Conservation (phyloP, 1,140 invertebrate genomes). For the Protaetia brevitarsis region DNA sequence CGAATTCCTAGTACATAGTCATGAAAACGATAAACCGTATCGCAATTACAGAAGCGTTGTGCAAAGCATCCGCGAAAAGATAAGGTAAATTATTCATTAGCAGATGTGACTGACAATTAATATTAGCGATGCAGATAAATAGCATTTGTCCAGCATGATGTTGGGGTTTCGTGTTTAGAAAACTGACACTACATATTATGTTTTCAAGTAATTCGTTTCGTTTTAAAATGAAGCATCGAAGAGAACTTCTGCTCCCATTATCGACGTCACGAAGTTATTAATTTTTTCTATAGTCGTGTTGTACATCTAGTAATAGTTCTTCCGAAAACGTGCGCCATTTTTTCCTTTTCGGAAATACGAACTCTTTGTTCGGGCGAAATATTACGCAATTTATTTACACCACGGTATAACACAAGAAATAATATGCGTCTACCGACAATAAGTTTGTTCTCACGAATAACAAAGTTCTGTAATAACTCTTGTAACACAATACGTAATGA, state of each 20-base stretch:
- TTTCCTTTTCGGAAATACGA: not conserved
- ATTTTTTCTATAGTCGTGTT: not conserved
- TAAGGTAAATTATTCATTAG: not conserved
- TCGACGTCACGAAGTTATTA: not conserved
- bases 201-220: not conserved
- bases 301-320: too few relatives aligned
- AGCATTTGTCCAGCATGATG: not conserved
- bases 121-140: not conserved
- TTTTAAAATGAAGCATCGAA: not conserved
- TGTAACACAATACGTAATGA: conserved; percentile 11
- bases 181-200: not conserved
- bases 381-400: not conserved
- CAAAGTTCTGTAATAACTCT: conserved; percentile 5
- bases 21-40: not conserved
- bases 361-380: not conserved
- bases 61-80: not conserved
- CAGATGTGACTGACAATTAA: not conserved
- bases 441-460: not conserved
- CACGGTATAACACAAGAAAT: not conserved
- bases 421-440: not conserved
- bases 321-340: not conserved
- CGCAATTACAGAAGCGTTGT: not conserved
- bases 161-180: not conserved
- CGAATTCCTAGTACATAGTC: not conserved
- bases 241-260: not conserved